Percentiles rank a stretch among this genome's conserved stretches.
Evolutionary conservation across 2,797 vertebrate genomes (phyloP).

Genomic region (Danio choprae): DNA sequence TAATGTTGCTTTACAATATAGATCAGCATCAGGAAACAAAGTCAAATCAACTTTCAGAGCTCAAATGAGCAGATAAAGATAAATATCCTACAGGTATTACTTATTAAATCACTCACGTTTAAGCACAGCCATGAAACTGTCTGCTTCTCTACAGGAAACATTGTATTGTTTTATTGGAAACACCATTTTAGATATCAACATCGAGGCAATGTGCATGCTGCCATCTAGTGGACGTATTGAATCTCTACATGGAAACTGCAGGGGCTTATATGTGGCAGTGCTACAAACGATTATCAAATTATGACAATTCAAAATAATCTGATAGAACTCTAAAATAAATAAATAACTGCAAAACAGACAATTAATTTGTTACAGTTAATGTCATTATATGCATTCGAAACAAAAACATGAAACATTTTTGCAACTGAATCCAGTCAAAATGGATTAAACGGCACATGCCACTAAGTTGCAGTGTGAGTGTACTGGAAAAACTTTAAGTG

Average conservation of each 20-base stretch:
- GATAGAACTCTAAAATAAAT: neutral
- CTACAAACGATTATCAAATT: neutral
- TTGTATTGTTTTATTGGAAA: slow-evolving; percentile 10
- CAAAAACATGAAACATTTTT: neutral
- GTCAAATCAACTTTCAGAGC: neutral
- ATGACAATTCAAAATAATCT: slow-evolving; percentile 17
- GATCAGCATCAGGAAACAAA: neutral
- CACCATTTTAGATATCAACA: slow-evolving; percentile 5
- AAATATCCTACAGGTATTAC: neutral
- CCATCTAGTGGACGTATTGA: slow-evolving; percentile 56
- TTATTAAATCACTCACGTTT: neutral
- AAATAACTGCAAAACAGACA: slow-evolving; percentile 26
- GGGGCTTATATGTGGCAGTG: neutral
- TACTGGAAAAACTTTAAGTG: neutral
- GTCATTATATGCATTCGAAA: neutral
- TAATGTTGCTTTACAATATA: neutral
- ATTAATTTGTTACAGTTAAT: neutral
- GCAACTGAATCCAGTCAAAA: neutral
- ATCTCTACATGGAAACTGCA: neutral
- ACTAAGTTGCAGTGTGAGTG: neutral
- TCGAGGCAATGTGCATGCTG: slow-evolving; percentile 37
- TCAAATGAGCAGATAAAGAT: neutral
- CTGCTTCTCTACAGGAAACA: neutral
- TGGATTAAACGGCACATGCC: neutral
- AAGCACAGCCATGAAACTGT: slow-evolving; percentile 1